A percentile compares a stretch with the other conserved stretches of the same genome.
phyloP scores from a whole-genome alignment of 2,113 vertebrate species.

The Falco punctatus region DNA sequence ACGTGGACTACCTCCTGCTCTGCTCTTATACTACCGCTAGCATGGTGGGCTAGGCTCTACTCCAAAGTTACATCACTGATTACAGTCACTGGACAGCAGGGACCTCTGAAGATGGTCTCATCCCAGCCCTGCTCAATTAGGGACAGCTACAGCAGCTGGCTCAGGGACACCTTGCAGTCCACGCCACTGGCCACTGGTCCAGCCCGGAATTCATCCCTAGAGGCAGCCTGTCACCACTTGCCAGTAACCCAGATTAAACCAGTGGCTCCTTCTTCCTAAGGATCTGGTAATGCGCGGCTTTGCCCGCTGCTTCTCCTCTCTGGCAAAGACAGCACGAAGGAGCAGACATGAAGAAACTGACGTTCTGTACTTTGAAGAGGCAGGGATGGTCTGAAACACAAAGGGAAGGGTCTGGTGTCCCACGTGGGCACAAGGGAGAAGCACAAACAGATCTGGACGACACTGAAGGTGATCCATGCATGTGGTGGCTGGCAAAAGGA shows the following conservation, averaged over 20 bases:
- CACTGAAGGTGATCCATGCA: rapidly evolving
- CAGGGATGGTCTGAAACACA: not conserved
- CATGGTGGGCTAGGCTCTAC: not conserved
- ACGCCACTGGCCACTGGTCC: not conserved
- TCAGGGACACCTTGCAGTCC: too few species aligned
- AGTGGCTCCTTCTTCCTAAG: not conserved
- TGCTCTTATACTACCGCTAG: too few species aligned
- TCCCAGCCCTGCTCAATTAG: not conserved
- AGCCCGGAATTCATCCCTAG: not conserved
- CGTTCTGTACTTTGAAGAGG: not conserved
- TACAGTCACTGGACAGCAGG: not conserved
- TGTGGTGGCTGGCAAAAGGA: not conserved
- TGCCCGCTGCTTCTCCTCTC: not conserved
- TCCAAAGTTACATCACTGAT: not conserved
- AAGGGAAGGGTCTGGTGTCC: not conserved
- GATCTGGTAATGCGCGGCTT: not conserved
- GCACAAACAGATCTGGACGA: too few species aligned
- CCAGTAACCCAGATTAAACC: not conserved
- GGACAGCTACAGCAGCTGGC: not conserved
- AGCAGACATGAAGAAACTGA: not conserved
- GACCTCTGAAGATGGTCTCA: too few species aligned
- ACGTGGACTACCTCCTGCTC: rapidly evolving
- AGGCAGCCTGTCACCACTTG: not conserved
- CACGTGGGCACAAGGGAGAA: not conserved
- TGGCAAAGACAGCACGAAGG: not conserved